Conservation (phyloP, 2,888 invertebrate species). For the Magallana nippona region DNA sequence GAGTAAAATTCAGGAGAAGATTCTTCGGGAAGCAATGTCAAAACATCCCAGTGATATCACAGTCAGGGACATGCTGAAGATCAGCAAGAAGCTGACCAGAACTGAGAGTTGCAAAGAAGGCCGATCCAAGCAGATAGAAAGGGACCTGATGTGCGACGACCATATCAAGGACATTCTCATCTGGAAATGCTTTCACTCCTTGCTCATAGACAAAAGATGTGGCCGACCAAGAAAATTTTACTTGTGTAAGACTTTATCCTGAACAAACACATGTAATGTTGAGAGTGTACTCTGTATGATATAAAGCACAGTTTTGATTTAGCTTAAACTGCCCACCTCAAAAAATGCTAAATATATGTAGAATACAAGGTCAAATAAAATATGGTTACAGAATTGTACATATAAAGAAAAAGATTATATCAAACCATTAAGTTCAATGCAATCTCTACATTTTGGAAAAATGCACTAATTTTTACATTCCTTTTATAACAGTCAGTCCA, state of each 20-base stretch:
- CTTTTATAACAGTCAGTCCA: conserved; percentile 35
- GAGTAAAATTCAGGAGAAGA: conserved; percentile 5
- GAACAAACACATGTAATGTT: too few species aligned
- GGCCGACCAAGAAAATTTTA: conserved; percentile 48
- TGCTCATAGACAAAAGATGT: conserved; percentile 9
- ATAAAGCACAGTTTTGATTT: too few species aligned
- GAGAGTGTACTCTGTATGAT: too few species aligned
- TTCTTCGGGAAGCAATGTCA: background rate
- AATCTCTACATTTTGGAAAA: too few species aligned
- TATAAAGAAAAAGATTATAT: too few species aligned
- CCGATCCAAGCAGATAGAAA: background rate
- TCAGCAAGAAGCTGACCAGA: background rate
- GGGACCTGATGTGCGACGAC: conserved; percentile 12
- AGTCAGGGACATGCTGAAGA: conserved; percentile 44
- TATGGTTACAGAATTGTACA: too few species aligned
- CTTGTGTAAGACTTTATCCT: conserved; percentile 42
- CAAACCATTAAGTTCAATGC: too few species aligned
- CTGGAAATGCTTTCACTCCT: conserved; percentile 41
- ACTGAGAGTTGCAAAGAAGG: background rate
- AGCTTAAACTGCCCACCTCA: too few species aligned
- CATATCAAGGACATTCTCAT: conserved; percentile 43
- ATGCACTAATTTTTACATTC: background rate
- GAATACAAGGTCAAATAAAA: too few species aligned
- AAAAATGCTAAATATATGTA: too few species aligned
- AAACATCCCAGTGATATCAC: conserved; percentile 43